These are phyloP conservation scores for Cariama cristata DNA, from an alignment of 2,113 vertebrate genomes.

Conservation along the genomic window DNA sequence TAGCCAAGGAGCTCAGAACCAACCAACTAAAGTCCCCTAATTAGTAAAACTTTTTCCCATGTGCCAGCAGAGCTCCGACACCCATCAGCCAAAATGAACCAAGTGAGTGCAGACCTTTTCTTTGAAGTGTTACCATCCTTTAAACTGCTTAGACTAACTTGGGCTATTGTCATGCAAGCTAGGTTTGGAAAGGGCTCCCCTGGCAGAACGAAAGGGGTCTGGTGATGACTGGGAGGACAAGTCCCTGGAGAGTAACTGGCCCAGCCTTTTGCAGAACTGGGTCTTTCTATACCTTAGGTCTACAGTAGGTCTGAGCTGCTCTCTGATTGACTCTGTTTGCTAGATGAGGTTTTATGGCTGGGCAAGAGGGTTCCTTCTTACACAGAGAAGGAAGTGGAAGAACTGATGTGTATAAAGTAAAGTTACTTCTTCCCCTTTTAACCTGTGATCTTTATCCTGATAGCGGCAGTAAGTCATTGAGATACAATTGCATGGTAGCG, in stretches of 20 bases:
- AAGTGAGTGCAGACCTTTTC: not conserved
- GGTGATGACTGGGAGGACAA: not conserved
- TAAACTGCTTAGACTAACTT: not conserved
- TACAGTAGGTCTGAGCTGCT: not conserved
- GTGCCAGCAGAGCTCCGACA: not conserved
- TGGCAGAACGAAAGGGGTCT: not conserved
- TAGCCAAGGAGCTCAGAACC: not conserved
- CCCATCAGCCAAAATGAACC: not conserved
- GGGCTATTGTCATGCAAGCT: not conserved
- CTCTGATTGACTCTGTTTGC: not conserved
- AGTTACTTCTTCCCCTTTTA: conserved; percentile 50
- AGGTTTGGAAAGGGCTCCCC: not conserved
- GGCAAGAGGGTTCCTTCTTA: not conserved
- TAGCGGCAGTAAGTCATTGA: not conserved
- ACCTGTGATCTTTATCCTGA: not conserved
- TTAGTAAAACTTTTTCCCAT: not conserved
- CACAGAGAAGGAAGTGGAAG: conserved; percentile 49
- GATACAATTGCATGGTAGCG: not conserved
- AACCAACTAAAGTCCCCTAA: not conserved
- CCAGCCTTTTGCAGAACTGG: not conserved
- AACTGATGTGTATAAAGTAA: conserved; percentile 31
- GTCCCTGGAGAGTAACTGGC: not conserved
- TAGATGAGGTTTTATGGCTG: not conserved
- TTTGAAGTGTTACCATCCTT: not conserved
- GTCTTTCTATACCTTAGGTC: not conserved